Base-by-base conservation (phyloP, 2,113 vertebrate genomes). In the Brienomyrus longianalis region DNA sequence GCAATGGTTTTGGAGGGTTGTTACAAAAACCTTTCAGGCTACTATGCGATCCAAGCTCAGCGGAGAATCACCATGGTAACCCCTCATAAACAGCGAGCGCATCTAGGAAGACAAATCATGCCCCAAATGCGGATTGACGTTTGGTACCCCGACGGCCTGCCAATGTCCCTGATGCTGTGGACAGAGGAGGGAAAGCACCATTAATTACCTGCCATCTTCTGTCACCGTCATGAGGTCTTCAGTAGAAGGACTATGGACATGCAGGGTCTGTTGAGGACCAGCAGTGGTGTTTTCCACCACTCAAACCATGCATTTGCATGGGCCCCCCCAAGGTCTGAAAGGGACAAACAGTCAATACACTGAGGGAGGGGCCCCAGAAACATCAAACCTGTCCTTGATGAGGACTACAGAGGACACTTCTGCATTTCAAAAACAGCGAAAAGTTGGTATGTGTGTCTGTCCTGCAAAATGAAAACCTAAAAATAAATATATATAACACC, bases 61-160 rank as follows among this genome's bases (percentile, higher is more conserved):
- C 1, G 19, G 52, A 92, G 93, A 27, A 27, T 19, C 43, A 27
- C 47, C 43, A 86, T 15, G 13, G 77, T 83, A 21, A 45, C 39
- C 56, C 56, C 19, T 23, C 21, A 59, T 59, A 59, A 59, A 23
- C 56, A 6, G 5, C 2, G 6, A 59, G 56, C 2, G 21, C 56
- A 59, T 59, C 21, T n/a, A n/a, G 94, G 93, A 94, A 93, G 93
- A 91, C 92, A 93, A 59, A 59, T 23, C 21, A 3, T n/a, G 21
- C 0, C 9, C 21, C 56, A 59, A 13, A 59, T n/a, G 21, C 7
- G 2, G 21, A n/a, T 59, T n/a, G 56, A 21, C 5, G 1, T 5
- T 56, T 56, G 15, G 5, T 54, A 59, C 21, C 54, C 54, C 19
- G 19, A 56, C 1, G 54, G 21, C 54, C 54, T 19, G 23, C 19